Evolutionary conservation across 2,797 vertebrate genomes (phyloP), one percentile per base, ranked within the genome.

Genomic region (Rachycentron canadum): DNA sequence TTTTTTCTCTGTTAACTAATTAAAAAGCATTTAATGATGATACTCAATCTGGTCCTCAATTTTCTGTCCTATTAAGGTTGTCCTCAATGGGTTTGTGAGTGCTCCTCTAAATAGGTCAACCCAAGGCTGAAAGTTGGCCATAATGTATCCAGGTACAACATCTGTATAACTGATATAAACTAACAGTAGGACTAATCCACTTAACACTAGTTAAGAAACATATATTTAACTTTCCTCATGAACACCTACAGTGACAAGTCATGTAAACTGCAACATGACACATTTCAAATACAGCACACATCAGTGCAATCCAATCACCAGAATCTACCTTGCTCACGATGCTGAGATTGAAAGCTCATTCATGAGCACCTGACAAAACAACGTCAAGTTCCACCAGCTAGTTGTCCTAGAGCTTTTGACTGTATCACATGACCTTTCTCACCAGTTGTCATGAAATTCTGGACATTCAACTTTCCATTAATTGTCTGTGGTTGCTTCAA

Each of bases 11-110:
- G 79, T 89, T 92, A 88, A 88, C 95, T 91, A 95, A 96, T 96
- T 96, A 96, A 95, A 94, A 93, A 83, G 43, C 87, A 92, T 88
- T 90, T 94, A 95, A 95, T 96, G 90, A 94, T 88, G 89, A 87
- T 91, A 89, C 95, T 94, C 95, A 92, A 95, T 95, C 91, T 92
- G 83, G 94, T 92, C 89, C 90, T 93, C 88, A 93, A 94, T 95
- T 91, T 93, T 90, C 92, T 79, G 81, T 92, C 83, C 91, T 94
- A 96, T 95, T 95, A 94, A 91, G 87, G 89, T 62, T 89, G 92
- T 94, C 93, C 94, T 94, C 89, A 34, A 87, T 88, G 91, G 89
- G 85, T 84, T 93, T 91, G 73, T 76, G 85, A 89, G 84, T 75
- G 56, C 76, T 85, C 47, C 71, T 87, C 73, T 87, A 96, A 95